Conservation (phyloP, 2,888 invertebrate genomes). For the Stramonita haemastoma region DNA sequence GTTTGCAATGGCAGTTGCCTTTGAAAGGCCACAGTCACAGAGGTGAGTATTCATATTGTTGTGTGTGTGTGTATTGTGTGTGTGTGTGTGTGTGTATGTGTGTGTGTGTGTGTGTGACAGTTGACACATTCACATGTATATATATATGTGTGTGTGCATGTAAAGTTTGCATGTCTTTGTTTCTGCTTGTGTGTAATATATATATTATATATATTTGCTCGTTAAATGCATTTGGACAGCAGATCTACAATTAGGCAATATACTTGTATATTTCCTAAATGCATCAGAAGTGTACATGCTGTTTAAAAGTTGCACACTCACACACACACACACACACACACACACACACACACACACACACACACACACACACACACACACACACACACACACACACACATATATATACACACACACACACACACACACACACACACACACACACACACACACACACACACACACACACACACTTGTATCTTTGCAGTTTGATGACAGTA, state of each 20-base stretch:
- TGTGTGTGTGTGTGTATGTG: background rate
- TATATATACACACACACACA: too few relatives aligned
- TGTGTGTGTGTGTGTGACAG: background rate
- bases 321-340: background rate
- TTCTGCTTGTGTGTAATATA: background rate
- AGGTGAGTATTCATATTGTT: background rate
- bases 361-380: too few relatives aligned
- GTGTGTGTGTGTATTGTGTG: background rate
- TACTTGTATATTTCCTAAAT: too few relatives aligned
- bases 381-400: too few relatives aligned
- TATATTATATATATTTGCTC: background rate
- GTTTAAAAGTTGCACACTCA: background rate
- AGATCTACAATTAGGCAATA: too few relatives aligned
- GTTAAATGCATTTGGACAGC: too few relatives aligned
- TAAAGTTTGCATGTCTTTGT: too few relatives aligned
- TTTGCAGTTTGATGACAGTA: too few relatives aligned
- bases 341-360: too few relatives aligned
- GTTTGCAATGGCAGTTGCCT: constrained; percentile 35
- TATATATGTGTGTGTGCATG: too few relatives aligned
- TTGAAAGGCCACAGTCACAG: constrained; percentile 35
- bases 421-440: background rate
- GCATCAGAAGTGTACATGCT: too few relatives aligned
- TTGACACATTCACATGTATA: too few relatives aligned
- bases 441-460: accelerated
- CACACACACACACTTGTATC: background rate